phyloP scores from a whole-genome alignment of 2,888 invertebrate genomes.

The Leptura quadrifasciata region DNA sequence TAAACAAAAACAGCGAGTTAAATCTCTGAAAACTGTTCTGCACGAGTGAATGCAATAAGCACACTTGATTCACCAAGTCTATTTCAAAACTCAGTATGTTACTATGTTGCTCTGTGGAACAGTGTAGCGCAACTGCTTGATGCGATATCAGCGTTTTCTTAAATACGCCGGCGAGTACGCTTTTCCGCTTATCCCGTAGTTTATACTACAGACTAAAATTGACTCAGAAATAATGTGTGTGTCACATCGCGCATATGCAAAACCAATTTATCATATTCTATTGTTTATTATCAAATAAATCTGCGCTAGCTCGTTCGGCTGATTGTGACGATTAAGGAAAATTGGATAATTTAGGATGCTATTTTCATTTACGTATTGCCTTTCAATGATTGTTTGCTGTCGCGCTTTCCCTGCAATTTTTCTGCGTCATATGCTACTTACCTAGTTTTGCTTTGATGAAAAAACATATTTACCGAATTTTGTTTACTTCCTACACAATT shows the following conservation, averaged over 20 bases:
- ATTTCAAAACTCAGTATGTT: conserved; percentile 43
- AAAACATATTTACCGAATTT: neutral
- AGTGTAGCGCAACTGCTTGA: conserved; percentile 29
- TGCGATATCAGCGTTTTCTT: conserved; percentile 46
- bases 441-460: neutral
- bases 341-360: neutral
- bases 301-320: conserved; percentile 5
- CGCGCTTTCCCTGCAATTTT: neutral
- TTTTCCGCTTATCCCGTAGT: conserved; percentile 52
- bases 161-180: conserved; percentile 53
- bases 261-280: conserved; percentile 6
- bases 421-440: conserved; percentile 6
- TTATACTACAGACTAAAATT: conserved; percentile 46
- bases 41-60: conserved; percentile 8
- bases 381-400: conserved; percentile 3
- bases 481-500: neutral
- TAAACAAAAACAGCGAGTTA: conserved; percentile 9
- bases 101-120: conserved; percentile 42
- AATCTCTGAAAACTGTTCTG: neutral
- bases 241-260: conserved; percentile 44
- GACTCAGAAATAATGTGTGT: conserved; percentile 48
- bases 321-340: conserved; percentile 14
- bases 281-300: conserved; percentile 29
- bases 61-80: conserved; percentile 27
- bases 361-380: conserved; percentile 18